A percentile compares a stretch with the other conserved stretches of the same genome.
Conservation (phyloP, 92 coral and sea anemone species). For the Epizoanthus illoricatus region DNA sequence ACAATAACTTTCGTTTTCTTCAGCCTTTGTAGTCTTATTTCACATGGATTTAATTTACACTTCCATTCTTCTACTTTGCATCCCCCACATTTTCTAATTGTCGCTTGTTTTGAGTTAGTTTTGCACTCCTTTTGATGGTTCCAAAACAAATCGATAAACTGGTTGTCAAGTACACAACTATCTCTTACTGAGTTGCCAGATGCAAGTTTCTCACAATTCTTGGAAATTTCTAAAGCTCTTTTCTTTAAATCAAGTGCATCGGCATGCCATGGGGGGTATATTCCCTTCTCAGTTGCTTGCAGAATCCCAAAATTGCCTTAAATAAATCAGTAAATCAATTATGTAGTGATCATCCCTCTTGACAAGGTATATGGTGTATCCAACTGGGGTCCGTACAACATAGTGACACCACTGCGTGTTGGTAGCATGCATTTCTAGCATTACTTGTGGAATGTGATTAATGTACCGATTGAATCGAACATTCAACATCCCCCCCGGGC, state of each 20-base stretch:
- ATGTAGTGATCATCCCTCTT: conserved; percentile 57
- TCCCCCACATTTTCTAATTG: conserved; percentile 36
- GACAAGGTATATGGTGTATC: conserved; percentile 38
- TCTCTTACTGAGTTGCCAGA: conserved; percentile 31
- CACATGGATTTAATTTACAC: conserved; percentile 54
- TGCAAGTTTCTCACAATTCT: conserved; percentile 12
- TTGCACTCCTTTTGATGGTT: background rate
- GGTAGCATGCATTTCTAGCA: conserved; percentile 53
- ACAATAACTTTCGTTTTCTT: background rate
- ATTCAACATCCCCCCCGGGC: no score
- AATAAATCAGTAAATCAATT: background rate
- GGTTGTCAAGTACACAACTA: conserved; percentile 1
- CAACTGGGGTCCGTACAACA: conserved; percentile 65
- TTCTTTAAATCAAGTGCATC: conserved; percentile 45
- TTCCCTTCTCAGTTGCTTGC: conserved; percentile 8
- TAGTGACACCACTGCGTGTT: conserved; percentile 45
- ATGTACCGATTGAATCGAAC: no score
- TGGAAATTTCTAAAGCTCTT: conserved; percentile 34
- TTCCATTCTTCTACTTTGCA: conserved; percentile 54
- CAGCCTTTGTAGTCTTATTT: background rate
- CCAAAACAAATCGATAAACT: conserved; percentile 10
- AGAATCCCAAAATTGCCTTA: conserved; percentile 33
- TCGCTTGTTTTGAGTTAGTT: background rate
- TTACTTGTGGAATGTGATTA: conserved; percentile 54
- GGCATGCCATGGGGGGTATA: conserved; percentile 44